These are phyloP conservation scores for Trachythela sp. DNA, from an alignment of 64 coral and sea anemone species.

Conservation along the genomic window DNA sequence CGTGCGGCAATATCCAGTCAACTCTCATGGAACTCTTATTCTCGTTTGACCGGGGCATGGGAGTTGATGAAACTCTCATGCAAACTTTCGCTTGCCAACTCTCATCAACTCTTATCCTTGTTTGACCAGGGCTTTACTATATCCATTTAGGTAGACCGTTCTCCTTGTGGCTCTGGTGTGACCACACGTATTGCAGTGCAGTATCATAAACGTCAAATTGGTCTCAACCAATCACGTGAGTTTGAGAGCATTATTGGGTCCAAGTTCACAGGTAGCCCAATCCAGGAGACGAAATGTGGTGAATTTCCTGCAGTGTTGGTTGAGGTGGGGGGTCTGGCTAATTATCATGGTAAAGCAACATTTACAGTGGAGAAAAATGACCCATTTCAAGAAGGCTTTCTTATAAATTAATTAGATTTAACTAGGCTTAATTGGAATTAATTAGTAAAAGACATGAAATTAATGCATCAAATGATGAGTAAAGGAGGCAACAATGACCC, in stretches of 20 bases:
- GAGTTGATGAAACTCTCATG: too few species aligned
- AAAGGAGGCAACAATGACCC: too few species aligned
- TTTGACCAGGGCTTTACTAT: background rate
- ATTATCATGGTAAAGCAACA: constrained; percentile 73
- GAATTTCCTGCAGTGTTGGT: constrained; percentile 89
- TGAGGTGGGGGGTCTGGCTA: constrained; percentile 73
- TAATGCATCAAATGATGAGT: too few species aligned
- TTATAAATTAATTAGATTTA: constrained; percentile 28
- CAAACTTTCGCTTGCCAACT: too few species aligned
- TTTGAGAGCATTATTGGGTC: constrained; percentile 78
- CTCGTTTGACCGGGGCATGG: too few species aligned
- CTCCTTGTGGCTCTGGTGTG: constrained; percentile 79
- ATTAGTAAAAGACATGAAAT: too few species aligned
- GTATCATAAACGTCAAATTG: constrained; percentile 71
- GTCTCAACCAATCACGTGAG: constrained; percentile 64
- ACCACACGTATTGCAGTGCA: constrained; percentile 95
- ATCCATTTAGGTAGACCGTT: constrained; percentile 67
- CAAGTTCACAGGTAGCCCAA: constrained; percentile 74
- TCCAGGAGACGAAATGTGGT: constrained; percentile 81
- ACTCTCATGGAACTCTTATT: too few species aligned
- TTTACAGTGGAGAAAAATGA: constrained; percentile 91
- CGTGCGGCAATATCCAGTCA: too few species aligned
- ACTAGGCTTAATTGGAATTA: too few species aligned
- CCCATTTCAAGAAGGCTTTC: constrained; percentile 71
- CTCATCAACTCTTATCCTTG: too few species aligned